Conservation (phyloP, 2,888 invertebrate genomes). For the Poecilus cupreus region DNA sequence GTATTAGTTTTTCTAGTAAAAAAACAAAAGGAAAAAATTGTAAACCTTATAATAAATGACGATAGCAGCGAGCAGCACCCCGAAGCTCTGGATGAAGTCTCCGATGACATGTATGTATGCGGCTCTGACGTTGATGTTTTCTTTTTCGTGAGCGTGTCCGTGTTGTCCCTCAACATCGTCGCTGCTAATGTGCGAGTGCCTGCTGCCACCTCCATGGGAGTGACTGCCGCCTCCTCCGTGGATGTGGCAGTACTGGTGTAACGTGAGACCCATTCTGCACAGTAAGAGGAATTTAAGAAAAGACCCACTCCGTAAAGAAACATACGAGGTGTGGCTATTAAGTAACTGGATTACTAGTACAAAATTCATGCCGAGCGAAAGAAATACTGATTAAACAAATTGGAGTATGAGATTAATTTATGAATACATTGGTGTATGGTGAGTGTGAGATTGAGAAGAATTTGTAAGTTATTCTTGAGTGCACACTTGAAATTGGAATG, state of each 20-base stretch:
- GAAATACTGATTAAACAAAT: too few relatives aligned
- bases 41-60: slow-evolving; percentile 91
- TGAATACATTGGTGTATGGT: too few relatives aligned
- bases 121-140: slow-evolving; percentile 94
- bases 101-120: slow-evolving; percentile 98
- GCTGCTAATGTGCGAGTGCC: slow-evolving; percentile 69
- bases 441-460: background rate
- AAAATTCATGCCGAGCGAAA: too few relatives aligned
- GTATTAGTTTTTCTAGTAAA: background rate
- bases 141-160: slow-evolving; percentile 66
- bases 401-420: too few relatives aligned
- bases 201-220: slow-evolving; percentile 62
- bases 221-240: slow-evolving; percentile 67
- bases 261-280: slow-evolving; percentile 95
- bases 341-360: too few relatives aligned
- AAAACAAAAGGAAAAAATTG: background rate
- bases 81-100: slow-evolving; percentile 92
- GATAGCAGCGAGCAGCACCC: slow-evolving; percentile 93
- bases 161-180: slow-evolving; percentile 68
- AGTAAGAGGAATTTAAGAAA: too few relatives aligned
- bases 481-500: too few relatives aligned
- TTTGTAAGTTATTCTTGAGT: too few relatives aligned
- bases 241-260: slow-evolving; percentile 91
- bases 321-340: too few relatives aligned
- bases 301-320: too few relatives aligned